phyloP scores from a whole-genome alignment of 2,797 vertebrate genomes.

The Austrolebias charrua region DNA sequence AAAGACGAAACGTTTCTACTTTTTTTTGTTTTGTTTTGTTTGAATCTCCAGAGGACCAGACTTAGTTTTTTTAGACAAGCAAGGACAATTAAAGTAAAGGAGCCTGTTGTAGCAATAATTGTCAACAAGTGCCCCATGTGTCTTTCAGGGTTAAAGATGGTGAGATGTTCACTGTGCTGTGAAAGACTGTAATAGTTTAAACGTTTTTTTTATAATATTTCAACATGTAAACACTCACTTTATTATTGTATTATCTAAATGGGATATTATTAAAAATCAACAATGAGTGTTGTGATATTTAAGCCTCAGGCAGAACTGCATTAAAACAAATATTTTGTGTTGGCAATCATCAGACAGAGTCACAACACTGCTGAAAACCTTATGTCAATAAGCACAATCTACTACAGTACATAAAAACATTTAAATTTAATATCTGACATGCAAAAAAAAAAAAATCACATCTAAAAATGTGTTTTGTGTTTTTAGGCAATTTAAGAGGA shows the following conservation, averaged over 20 bases:
- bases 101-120: too few relatives aligned
- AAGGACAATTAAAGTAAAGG: too few relatives aligned
- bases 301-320: not conserved
- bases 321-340: not conserved
- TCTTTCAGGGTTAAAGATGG: not conserved
- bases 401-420: not conserved
- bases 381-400: not conserved
- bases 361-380: not conserved
- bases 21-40: too few relatives aligned
- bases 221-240: not conserved
- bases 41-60: too few relatives aligned
- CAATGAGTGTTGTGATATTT: not conserved
- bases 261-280: not conserved
- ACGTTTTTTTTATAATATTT: not conserved
- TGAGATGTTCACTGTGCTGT: not conserved
- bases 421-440: not conserved
- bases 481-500: too few relatives aligned
- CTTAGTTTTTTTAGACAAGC: too few relatives aligned
- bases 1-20: too few relatives aligned
- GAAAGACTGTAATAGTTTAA: not conserved
- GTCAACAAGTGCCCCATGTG: too few relatives aligned
- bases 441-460: not conserved
- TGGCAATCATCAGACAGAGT: not conserved
- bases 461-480: too few relatives aligned
- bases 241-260: not conserved